Evolutionary conservation across 1,140 invertebrate species (phyloP).

Genomic region (Camponotus floridanus): DNA sequence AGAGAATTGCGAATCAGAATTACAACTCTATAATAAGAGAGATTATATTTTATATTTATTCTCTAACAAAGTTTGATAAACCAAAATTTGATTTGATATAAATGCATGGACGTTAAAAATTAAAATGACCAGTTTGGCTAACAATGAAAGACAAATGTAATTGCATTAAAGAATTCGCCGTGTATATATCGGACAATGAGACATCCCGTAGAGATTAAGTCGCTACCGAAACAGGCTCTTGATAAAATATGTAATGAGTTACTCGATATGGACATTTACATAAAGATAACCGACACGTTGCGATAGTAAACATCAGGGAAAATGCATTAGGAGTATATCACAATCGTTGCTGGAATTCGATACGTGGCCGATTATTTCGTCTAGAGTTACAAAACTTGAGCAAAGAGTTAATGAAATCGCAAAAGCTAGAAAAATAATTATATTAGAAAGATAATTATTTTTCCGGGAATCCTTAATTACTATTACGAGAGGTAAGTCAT

Average conservation of each 20-base stretch:
- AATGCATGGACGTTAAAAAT: too few relatives aligned
- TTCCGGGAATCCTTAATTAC: conserved; percentile 10
- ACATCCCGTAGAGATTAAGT: neutral
- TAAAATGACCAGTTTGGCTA: too few relatives aligned
- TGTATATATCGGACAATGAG: neutral
- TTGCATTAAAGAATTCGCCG: neutral
- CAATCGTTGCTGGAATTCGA: neutral
- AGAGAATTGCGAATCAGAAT: too few relatives aligned
- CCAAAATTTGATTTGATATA: too few relatives aligned
- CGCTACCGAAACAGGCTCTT: neutral
- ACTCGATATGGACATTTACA: conserved; percentile 18
- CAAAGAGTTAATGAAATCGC: neutral
- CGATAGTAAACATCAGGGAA: conserved; percentile 2
- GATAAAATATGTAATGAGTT: conserved; percentile 27
- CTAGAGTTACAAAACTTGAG: neutral
- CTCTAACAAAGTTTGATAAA: too few relatives aligned
- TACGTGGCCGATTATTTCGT: neutral
- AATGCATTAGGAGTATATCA: neutral
- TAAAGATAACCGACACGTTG: neutral
- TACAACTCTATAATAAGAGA: too few relatives aligned
- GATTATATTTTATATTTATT: too few relatives aligned
- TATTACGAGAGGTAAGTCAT: conserved; percentile 13
- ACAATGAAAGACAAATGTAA: too few relatives aligned
- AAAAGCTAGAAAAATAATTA: neutral
- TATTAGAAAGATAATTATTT: neutral